Evolutionary conservation across 1,140 invertebrate species (phyloP).

Genomic region (Spodoptera litura): DNA sequence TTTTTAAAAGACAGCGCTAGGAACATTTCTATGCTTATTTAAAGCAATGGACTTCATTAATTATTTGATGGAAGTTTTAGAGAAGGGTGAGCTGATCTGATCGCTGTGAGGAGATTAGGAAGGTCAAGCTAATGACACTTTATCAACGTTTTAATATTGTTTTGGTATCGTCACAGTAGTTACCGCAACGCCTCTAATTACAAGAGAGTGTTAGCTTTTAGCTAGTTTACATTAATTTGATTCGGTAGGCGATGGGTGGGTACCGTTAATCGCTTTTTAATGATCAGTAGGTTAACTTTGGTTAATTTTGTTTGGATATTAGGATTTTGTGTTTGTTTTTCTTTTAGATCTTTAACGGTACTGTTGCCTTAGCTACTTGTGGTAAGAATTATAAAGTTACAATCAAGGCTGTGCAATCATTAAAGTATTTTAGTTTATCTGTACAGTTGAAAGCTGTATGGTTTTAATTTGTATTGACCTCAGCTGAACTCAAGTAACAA

Average conservation of each 20-base stretch:
- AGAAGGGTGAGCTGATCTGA: background rate
- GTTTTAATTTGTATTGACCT: too few relatives aligned
- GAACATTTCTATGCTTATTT: background rate
- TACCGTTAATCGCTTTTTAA: slow-evolving; percentile 14
- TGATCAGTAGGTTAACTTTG: background rate
- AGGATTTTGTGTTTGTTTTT: background rate
- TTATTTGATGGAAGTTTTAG: slow-evolving; percentile 4
- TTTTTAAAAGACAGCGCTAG: background rate
- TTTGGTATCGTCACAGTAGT: slow-evolving; percentile 13
- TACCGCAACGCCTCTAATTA: slow-evolving; percentile 3
- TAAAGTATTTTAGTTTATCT: too few relatives aligned
- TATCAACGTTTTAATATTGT: slow-evolving; percentile 26
- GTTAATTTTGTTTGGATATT: background rate
- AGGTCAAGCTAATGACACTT: background rate
- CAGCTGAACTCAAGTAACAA: too few relatives aligned
- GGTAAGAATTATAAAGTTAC: too few relatives aligned
- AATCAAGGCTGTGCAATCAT: too few relatives aligned
- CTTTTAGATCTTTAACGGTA: too few relatives aligned
- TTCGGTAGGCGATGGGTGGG: background rate
- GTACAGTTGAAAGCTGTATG: too few relatives aligned
- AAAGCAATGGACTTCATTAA: background rate
- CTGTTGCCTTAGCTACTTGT: too few relatives aligned
- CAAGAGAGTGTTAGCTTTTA: background rate
- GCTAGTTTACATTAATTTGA: slow-evolving; percentile 36
- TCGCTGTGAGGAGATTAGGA: slow-evolving; percentile 2